phyloP scores from a whole-genome alignment of 2,888 invertebrate species.

The Napeogenes sylphis region DNA sequence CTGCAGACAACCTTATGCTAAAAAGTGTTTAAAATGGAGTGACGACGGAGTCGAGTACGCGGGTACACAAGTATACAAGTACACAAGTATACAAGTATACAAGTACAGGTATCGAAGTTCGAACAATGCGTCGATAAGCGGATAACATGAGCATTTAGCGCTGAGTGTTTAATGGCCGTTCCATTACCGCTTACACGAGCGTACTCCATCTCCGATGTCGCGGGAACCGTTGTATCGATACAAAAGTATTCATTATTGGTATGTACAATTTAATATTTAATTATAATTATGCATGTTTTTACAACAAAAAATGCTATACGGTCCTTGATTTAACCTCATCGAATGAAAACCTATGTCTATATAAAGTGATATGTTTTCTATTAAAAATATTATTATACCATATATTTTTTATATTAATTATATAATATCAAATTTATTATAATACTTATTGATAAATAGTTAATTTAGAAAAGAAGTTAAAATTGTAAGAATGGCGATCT shows the following conservation, averaged over 20 bases:
- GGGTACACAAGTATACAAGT: not conserved
- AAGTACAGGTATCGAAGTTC: conserved; percentile 12
- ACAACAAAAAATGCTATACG: too few species aligned
- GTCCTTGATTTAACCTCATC: too few species aligned
- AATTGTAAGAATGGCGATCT: conserved; percentile 20
- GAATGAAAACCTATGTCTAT: too few species aligned
- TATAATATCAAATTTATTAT: too few species aligned
- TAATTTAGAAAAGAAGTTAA: too few species aligned
- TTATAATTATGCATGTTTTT: too few species aligned
- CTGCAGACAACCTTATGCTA: not conserved
- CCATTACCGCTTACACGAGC: conserved; percentile 27
- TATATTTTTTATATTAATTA: too few species aligned
- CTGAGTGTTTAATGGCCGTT: conserved; percentile 36
- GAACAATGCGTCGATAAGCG: conserved; percentile 35
- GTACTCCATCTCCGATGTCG: conserved; percentile 10
- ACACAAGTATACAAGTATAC: not conserved
- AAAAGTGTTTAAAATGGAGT: not conserved
- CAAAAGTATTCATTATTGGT: too few species aligned
- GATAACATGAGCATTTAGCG: conserved; percentile 31
- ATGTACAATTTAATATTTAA: too few species aligned
- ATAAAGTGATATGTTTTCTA: too few species aligned
- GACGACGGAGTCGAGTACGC: not conserved
- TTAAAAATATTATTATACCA: too few species aligned
- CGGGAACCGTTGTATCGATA: not conserved
- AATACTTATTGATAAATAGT: too few species aligned